A percentile compares a stretch with the other conserved stretches of the same genome.
Conservation (phyloP, 2,113 vertebrate genomes). For the Elachura formosa region DNA sequence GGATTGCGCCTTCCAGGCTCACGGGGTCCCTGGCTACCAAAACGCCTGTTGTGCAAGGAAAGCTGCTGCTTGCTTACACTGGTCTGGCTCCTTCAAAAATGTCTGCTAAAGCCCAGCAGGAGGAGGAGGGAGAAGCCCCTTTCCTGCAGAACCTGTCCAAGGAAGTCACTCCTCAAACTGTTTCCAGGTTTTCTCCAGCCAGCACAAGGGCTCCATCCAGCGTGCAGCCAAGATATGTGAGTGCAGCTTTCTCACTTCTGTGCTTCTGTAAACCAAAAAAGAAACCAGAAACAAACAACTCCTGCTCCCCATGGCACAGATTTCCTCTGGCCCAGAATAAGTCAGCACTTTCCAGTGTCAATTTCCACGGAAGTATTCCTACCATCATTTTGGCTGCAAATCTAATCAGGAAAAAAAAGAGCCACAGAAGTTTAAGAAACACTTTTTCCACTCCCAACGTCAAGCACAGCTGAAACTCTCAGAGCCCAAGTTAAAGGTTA, state of each 20-base stretch:
- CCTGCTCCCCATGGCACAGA: rapidly evolving
- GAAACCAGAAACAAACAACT: neutral
- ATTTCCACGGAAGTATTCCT: neutral
- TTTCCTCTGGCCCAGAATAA: neutral
- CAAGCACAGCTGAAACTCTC: neutral
- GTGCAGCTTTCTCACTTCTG: neutral
- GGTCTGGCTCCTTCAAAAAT: neutral
- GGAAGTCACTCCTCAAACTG: neutral
- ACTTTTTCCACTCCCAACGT: neutral
- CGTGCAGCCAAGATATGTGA: neutral
- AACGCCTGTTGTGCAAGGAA: neutral
- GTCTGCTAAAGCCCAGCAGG: neutral
- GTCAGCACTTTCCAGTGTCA: neutral
- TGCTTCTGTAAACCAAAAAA: neutral
- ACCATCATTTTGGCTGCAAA: neutral
- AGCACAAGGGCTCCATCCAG: neutral
- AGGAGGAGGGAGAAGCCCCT: neutral
- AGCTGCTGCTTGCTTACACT: neutral
- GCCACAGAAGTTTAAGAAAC: neutral
- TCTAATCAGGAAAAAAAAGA: neutral
- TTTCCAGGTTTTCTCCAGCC: neutral
- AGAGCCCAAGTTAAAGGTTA: neutral
- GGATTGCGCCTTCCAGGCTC: neutral
- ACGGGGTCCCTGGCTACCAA: neutral
- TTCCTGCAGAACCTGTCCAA: neutral